These are phyloP conservation scores for Peromyscus maniculatus DNA, from an alignment of 2,113 vertebrate genomes.

Conservation along the genomic window DNA sequence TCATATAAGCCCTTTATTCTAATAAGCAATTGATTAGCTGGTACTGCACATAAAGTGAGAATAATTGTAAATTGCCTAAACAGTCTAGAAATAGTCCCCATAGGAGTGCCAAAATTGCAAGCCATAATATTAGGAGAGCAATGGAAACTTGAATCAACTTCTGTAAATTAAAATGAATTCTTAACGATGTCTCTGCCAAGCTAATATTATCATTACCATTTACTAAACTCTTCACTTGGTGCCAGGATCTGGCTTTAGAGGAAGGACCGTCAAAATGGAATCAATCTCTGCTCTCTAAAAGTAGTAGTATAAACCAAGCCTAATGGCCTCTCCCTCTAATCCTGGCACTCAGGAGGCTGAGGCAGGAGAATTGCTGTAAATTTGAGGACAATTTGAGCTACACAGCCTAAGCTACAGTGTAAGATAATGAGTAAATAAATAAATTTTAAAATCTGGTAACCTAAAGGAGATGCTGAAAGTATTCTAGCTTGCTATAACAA, in stretches of 20 bases:
- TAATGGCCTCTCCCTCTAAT: not conserved
- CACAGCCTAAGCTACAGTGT: not conserved
- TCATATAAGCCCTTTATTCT: constrained; percentile 65
- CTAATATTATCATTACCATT: constrained; percentile 47
- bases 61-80: constrained; percentile 73
- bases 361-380: not conserved
- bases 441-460: not conserved
- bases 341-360: not conserved
- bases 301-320: not conserved
- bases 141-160: constrained; percentile 69
- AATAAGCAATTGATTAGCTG: constrained; percentile 72
- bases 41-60: constrained; percentile 51
- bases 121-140: constrained; percentile 36
- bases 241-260: not conserved
- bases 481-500: constrained; percentile 15
- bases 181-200: constrained; percentile 60
- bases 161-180: constrained; percentile 69
- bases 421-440: not conserved
- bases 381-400: not conserved
- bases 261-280: constrained; percentile 20
- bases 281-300: constrained; percentile 34
- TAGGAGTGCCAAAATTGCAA: constrained; percentile 60
- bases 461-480: constrained; percentile 12
- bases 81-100: constrained; percentile 66
- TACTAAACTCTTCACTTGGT: constrained; percentile 57